Base-by-base conservation (phyloP, 2,797 vertebrate species). In the Acipenser transmontanus region DNA sequence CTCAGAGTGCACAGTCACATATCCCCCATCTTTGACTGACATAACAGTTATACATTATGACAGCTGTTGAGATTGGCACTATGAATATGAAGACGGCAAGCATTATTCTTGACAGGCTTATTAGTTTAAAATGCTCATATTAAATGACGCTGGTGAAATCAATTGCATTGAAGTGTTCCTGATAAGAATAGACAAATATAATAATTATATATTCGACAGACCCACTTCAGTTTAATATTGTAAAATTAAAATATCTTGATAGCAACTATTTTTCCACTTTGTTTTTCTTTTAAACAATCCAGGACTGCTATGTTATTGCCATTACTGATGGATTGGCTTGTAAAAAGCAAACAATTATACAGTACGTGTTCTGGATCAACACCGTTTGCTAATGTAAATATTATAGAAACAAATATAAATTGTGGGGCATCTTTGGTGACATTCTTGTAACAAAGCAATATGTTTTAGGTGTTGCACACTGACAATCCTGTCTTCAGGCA, bases 21-120 rank as follows among this genome's bases (percentile, higher is more conserved):
- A 62, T 34, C 47, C 65, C 74, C 63, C 12, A 49, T 63, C 67
- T 78, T 78, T 83, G 78, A 89, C 80, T 88, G 86, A 89, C 86
- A 81, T 11, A 9, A 59, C 34, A 76, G 72, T 87, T 84, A 89
- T 88, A 78, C 82, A 80, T 77, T 71, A 76, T 82, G 82, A 87
- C 82, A 69, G 82, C 83, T 82, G 80, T 80, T 77, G 76, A 77
- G 70, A 71, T 80, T 82, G 78, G 82, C 80, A 82, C 62, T 69
- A 76, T 72, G 75, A 68, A 70, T 72, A 73, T 78, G 80, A 83
- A 80, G 80, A 85, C 79, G 80, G 74, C 67, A 81, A 67, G 34
- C 69, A 49, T 78, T 75, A 52, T 34, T 76, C 69, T 76, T 81
- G 83, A 84, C 81, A 84, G 77, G 76, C 74, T 80, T 82, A 84